phyloP scores from a whole-genome alignment of 2,797 vertebrate species.

The Nannoperca obscura region DNA sequence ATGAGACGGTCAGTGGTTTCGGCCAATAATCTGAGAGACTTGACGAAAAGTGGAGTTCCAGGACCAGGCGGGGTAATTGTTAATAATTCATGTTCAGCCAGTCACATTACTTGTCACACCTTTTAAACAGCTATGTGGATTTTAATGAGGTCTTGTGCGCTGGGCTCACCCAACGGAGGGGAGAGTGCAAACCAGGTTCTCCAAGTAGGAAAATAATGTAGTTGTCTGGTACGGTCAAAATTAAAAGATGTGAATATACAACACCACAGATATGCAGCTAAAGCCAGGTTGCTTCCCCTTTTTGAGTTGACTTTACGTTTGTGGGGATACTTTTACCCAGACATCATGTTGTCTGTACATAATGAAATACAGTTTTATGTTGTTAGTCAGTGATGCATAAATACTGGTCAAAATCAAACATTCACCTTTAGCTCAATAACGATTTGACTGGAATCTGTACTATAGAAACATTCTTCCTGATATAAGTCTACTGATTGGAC shows the following conservation, averaged over 20 bases:
- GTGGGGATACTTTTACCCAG: background rate
- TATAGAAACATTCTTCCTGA: background rate
- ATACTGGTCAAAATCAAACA: background rate
- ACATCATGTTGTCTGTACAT: background rate
- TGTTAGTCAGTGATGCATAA: background rate
- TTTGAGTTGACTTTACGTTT: background rate
- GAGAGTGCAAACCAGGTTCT: constrained; percentile 13
- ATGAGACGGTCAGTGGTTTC: constrained; percentile 13
- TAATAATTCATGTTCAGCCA: constrained; percentile 32
- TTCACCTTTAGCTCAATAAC: background rate
- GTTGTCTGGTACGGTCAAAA: background rate
- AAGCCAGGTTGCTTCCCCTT: background rate
- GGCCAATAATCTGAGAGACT: background rate
- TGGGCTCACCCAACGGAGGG: background rate
- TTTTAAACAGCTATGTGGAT: constrained; percentile 1
- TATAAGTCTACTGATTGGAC: background rate
- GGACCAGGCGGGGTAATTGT: constrained; percentile 10
- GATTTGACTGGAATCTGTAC: background rate
- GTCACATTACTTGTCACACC: constrained; percentile 22
- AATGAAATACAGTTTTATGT: background rate
- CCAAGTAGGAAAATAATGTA: background rate
- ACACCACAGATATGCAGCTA: background rate
- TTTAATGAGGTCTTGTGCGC: background rate
- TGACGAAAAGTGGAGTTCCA: background rate
- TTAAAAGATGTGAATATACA: background rate